phyloP scores from a whole-genome alignment of 1,140 invertebrate genomes.

The Bombus polaris region DNA sequence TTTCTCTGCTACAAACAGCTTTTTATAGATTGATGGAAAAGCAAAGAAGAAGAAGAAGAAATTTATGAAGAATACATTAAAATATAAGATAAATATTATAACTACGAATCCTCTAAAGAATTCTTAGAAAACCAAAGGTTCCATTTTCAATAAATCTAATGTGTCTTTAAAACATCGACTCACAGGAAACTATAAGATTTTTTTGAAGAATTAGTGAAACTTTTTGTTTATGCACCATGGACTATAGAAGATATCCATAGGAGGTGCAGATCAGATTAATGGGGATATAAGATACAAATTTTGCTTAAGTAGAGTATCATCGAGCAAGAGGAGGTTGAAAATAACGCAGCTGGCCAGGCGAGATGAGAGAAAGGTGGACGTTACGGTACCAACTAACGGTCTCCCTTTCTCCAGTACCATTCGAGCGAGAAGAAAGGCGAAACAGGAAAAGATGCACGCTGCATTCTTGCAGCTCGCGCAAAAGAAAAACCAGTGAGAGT shows the following conservation, averaged over 20 bases:
- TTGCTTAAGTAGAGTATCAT: slow-evolving; percentile 29
- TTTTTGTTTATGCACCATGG: background rate
- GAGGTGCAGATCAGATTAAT: background rate
- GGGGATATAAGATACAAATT: background rate
- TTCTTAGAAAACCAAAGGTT: background rate
- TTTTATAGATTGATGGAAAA: too few species aligned
- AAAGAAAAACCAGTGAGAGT: slow-evolving; percentile 73
- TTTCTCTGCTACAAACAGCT: too few species aligned
- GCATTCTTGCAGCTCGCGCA: slow-evolving; percentile 61
- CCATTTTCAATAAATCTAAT: background rate
- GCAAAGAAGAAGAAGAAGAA: background rate
- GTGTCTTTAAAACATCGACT: background rate
- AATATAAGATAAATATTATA: background rate
- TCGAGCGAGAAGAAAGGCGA: slow-evolving; percentile 61
- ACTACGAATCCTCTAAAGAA: background rate
- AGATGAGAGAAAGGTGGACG: slow-evolving; percentile 74
- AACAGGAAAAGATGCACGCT: slow-evolving; percentile 59
- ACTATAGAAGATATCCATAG: background rate
- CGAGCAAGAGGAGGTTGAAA: slow-evolving; percentile 53
- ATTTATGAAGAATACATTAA: too few species aligned
- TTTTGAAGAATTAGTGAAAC: background rate
- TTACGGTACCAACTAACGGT: slow-evolving; percentile 60
- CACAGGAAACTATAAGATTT: background rate
- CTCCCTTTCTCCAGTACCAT: slow-evolving; percentile 63
- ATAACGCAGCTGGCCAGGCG: slow-evolving; percentile 63